phyloP scores from a whole-genome alignment of 2,797 vertebrate species.

The Eulemur albifrons region DNA sequence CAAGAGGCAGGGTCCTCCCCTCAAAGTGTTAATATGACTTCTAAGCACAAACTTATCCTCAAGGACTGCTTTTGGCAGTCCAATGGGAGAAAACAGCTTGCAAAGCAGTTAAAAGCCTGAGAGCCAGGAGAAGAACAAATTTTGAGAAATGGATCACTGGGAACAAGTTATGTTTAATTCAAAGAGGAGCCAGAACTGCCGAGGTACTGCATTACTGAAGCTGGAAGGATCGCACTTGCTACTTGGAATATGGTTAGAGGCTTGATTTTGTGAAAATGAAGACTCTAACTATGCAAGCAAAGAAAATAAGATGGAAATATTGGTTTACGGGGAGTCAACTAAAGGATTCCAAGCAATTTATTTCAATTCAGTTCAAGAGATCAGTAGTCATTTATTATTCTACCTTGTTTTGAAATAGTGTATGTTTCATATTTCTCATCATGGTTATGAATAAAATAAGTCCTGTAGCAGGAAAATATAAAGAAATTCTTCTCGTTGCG shows the following conservation, averaged over 20 bases:
- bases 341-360: not conserved
- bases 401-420: not conserved
- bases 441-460: not conserved
- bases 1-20: accelerated
- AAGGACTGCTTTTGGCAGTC: not conserved
- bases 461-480: not conserved
- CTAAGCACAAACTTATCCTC: not conserved
- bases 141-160: constrained; percentile 31
- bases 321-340: not conserved
- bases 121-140: constrained; percentile 53
- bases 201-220: constrained; percentile 46
- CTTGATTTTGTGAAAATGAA: constrained; percentile 7
- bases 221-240: constrained; percentile 26
- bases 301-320: not conserved
- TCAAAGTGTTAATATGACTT: not conserved
- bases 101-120: constrained; percentile 32
- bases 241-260: not conserved
- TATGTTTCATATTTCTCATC: not conserved
- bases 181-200: constrained; percentile 64
- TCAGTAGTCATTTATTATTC: not conserved
- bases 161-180: constrained; percentile 68
- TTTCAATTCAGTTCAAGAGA: constrained; percentile 25
- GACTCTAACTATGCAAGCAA: not conserved
- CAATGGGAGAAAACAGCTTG: not conserved
- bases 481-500: not conserved